These are phyloP conservation scores for Procambarus clarkii DNA, from an alignment of 1,140 invertebrate genomes.

Conservation along the genomic window DNA sequence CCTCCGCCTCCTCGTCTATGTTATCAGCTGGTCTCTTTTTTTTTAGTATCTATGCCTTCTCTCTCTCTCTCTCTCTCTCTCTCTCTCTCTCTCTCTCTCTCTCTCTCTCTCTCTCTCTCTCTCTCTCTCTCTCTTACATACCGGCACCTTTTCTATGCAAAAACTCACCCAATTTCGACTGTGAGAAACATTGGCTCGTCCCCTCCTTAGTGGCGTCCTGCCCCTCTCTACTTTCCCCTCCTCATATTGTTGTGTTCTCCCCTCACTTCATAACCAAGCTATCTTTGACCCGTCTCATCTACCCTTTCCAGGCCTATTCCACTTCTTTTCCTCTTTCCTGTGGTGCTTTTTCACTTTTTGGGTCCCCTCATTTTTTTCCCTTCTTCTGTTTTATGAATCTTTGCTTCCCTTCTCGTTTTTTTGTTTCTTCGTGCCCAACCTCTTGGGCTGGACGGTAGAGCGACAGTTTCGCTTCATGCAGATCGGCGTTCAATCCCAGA, in stretches of 20 bases:
- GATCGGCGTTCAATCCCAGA: too few relatives aligned
- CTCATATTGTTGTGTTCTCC: background rate
- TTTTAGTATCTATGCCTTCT: background rate
- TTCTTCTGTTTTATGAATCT: background rate
- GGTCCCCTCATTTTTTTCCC: background rate
- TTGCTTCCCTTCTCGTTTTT: too few relatives aligned
- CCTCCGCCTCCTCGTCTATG: too few relatives aligned
- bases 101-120: slow-evolving; percentile 28
- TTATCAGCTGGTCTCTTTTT: too few relatives aligned
- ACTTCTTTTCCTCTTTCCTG: too few relatives aligned
- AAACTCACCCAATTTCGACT: background rate
- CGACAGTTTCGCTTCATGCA: too few relatives aligned
- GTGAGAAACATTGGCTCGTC: background rate
- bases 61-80: slow-evolving; percentile 9
- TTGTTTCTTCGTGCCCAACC: too few relatives aligned
- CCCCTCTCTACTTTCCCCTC: background rate
- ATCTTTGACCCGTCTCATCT: background rate
- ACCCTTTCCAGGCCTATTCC: too few relatives aligned
- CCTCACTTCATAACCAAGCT: background rate
- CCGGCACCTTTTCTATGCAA: background rate
- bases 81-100: slow-evolving; percentile 43
- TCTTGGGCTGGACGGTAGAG: too few relatives aligned
- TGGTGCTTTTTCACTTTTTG: too few relatives aligned
- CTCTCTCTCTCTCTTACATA: background rate
- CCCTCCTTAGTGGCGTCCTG: background rate